A percentile compares a stretch with the other conserved stretches of the same genome.
Evolutionary conservation across 2,888 invertebrate species (phyloP).

Genomic region (Trissolcus japonicus): DNA sequence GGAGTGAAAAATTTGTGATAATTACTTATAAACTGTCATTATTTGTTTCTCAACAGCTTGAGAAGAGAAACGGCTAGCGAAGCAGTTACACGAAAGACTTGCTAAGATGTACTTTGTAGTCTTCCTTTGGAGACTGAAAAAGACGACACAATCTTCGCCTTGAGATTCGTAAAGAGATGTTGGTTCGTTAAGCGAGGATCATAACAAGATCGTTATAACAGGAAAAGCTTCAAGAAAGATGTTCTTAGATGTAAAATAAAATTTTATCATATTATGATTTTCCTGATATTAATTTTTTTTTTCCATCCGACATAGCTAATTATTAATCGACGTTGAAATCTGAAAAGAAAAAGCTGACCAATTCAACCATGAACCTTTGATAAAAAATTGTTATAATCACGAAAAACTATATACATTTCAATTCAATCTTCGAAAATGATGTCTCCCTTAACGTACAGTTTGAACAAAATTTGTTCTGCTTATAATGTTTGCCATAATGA

Average conservation of each 20-base stretch:
- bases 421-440: no score
- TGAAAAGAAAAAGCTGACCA: neutral
- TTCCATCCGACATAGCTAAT: constrained; percentile 11
- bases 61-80: constrained; percentile 45
- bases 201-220: constrained; percentile 56
- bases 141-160: constrained; percentile 58
- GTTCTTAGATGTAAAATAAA: constrained; percentile 48
- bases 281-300: constrained; percentile 29
- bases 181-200: constrained; percentile 57
- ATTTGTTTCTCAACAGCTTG: constrained; percentile 48
- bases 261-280: constrained; percentile 41
- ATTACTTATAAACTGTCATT: constrained; percentile 48
- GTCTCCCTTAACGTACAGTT: no score
- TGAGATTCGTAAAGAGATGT: constrained; percentile 59
- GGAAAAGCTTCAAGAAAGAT: constrained; percentile 47
- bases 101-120: constrained; percentile 56
- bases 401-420: no score
- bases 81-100: constrained; percentile 55
- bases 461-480: no score
- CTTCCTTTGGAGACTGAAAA: constrained; percentile 57
- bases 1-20: constrained; percentile 36
- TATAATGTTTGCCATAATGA: neutral
- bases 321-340: constrained; percentile 7
- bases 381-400: no score
- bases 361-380: no score